Conservation (phyloP, 2,113 vertebrate genomes). For the Brachyhypopomus occidentalis region DNA sequence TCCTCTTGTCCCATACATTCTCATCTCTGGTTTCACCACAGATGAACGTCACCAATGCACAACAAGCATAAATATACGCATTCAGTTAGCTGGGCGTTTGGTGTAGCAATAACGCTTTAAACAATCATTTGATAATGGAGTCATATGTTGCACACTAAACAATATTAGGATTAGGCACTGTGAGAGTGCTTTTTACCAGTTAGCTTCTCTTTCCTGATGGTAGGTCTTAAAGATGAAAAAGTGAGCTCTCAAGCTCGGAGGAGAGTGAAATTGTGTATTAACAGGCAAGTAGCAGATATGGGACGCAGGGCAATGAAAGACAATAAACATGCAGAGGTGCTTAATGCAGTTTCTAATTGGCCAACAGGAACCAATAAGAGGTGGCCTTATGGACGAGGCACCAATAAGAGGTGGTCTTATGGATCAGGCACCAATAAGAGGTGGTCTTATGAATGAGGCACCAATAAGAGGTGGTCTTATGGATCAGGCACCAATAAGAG, state of each 20-base stretch:
- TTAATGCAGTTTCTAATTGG: slow-evolving; percentile 50
- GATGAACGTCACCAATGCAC: slow-evolving; percentile 18
- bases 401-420: too few species aligned
- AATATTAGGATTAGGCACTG: slow-evolving; percentile 35
- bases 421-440: slow-evolving; percentile 42
- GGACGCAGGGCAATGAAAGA: slow-evolving; percentile 34
- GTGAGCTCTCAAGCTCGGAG: slow-evolving; percentile 35
- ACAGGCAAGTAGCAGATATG: slow-evolving; percentile 32
- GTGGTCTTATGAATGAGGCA: slow-evolving; percentile 24
- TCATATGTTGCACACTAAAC: slow-evolving; percentile 37
- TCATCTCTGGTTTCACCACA: slow-evolving; percentile 6
- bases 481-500: slow-evolving; percentile 42
- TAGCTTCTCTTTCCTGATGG: slow-evolving; percentile 34
- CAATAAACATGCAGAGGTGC: slow-evolving; percentile 42
- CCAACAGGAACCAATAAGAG: slow-evolving; percentile 39
- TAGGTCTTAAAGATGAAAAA: slow-evolving; percentile 47
- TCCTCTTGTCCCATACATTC: not conserved
- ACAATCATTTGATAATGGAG: slow-evolving; percentile 42
- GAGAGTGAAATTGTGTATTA: slow-evolving; percentile 29
- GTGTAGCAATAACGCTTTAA: slow-evolving; percentile 24
- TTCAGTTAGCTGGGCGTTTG: slow-evolving; percentile 29
- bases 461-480: slow-evolving; percentile 26
- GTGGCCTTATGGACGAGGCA: slow-evolving; percentile 12
- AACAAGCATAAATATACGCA: slow-evolving; percentile 26
- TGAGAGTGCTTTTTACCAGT: slow-evolving; percentile 54